phyloP scores from a whole-genome alignment of 1,140 invertebrate genomes.

The Drosophila nikananu region DNA sequence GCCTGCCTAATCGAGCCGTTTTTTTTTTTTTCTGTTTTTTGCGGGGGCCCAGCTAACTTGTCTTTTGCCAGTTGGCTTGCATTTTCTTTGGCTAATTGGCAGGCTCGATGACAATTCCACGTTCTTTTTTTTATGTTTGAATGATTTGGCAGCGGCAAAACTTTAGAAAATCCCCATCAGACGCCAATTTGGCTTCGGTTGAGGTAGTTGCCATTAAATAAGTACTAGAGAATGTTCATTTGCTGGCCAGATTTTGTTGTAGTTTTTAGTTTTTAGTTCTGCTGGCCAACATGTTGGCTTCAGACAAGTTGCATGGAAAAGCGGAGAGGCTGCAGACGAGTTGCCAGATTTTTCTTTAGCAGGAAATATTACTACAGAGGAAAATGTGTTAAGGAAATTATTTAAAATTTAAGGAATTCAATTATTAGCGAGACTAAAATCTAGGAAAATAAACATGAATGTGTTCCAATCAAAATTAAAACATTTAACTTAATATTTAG shows the following conservation, averaged over 20 bases:
- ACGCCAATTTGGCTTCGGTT: constrained; percentile 42
- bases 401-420: not conserved
- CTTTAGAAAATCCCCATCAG: constrained; percentile 13
- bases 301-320: constrained; percentile 50
- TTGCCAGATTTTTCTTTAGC: constrained; percentile 28
- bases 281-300: constrained; percentile 44
- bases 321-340: not conserved
- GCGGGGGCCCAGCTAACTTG: constrained; percentile 35
- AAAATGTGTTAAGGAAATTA: not conserved
- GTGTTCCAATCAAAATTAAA: too few species aligned
- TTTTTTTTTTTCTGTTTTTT: constrained; percentile 4
- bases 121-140: constrained; percentile 7
- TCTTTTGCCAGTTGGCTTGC: constrained; percentile 42
- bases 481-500: not conserved
- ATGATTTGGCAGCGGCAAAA: constrained; percentile 52
- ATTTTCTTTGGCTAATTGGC: constrained; percentile 67
- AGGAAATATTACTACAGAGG: not conserved
- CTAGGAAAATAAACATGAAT: not conserved
- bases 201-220: constrained; percentile 18
- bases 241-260: constrained; percentile 21
- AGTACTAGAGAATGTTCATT: constrained; percentile 35
- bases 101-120: constrained; percentile 35
- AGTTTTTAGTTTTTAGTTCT: constrained; percentile 20
- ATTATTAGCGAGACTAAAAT: not conserved
- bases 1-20: constrained; percentile 51